These are phyloP conservation scores for Oceanodroma tethys DNA, from an alignment of 2,113 vertebrate species.

Conservation along the genomic window DNA sequence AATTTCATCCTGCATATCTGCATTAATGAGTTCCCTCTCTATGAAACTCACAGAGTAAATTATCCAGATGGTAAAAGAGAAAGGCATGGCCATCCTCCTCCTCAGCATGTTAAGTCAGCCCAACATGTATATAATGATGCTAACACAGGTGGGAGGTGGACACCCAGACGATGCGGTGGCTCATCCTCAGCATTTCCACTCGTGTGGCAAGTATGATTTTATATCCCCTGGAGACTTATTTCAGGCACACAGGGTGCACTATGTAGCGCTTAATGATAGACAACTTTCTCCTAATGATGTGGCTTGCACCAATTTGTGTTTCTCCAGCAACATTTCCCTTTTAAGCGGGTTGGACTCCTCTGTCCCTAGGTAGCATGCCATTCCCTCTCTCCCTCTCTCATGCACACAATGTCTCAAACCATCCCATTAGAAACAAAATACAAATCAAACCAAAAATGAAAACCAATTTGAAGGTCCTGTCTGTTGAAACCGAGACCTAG, in stretches of 20 bases:
- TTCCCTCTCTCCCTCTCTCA: not conserved
- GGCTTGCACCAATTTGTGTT: conserved; percentile 38
- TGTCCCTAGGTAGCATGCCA: not conserved
- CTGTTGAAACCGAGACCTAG: not conserved
- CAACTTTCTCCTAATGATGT: conserved; percentile 53
- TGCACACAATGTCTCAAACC: not conserved
- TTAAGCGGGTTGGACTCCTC: not conserved
- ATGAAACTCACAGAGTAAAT: conserved; percentile 35
- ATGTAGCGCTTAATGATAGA: not conserved
- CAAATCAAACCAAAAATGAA: not conserved
- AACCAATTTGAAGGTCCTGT: not conserved
- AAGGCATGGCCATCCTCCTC: conserved; percentile 43
- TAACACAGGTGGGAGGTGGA: conserved; percentile 51
- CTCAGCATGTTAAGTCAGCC: conserved; percentile 16
- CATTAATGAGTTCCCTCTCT: conserved; percentile 43
- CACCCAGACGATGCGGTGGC: not conserved
- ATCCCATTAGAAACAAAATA: not conserved
- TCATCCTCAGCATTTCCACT: conserved; percentile 18
- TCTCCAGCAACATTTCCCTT: conserved; percentile 16
- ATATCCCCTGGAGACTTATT: conserved; percentile 25
- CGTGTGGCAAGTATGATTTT: not conserved
- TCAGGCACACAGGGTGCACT: conserved; percentile 16
- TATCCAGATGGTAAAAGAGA: conserved; percentile 36
- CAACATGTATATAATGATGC: conserved; percentile 18
- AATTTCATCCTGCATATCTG: conserved; percentile 41